Evolutionary conservation across 2,888 invertebrate species (phyloP).

Genomic region (Tetanocera ferruginea): DNA sequence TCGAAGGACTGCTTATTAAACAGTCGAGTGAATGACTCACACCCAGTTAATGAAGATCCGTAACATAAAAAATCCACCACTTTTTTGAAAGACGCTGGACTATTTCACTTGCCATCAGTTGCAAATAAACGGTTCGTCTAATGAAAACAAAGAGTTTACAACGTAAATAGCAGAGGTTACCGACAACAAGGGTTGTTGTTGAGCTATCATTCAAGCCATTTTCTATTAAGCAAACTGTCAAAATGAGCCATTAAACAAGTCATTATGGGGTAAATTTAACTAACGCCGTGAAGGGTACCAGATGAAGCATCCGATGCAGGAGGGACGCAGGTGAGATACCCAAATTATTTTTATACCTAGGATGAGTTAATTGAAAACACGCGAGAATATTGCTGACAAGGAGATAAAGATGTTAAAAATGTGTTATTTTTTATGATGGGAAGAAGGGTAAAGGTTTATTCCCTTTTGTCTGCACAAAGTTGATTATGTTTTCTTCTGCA

Average conservation of each 20-base stretch:
- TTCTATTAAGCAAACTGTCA: slow-evolving; percentile 54
- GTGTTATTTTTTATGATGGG: not conserved
- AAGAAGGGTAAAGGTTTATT: not conserved
- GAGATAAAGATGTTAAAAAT: slow-evolving; percentile 18
- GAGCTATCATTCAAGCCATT: slow-evolving; percentile 53
- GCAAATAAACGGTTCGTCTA: not conserved
- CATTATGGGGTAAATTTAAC: slow-evolving; percentile 47
- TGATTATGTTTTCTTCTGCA: not conserved
- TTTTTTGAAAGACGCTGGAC: not conserved
- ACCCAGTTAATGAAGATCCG: not conserved
- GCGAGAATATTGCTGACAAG: slow-evolving; percentile 21
- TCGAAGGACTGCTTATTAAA: not conserved
- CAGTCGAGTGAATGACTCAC: not conserved
- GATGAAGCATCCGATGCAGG: not conserved
- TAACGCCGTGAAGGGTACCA: not conserved
- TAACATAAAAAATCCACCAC: slow-evolving; percentile 13
- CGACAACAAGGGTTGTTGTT: slow-evolving; percentile 16
- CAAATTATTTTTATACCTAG: not conserved
- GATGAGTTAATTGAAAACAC: slow-evolving; percentile 23
- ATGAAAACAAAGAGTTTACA: slow-evolving; percentile 12
- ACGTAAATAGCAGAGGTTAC: not conserved
- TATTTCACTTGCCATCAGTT: slow-evolving; percentile 18
- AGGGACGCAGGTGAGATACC: slow-evolving; percentile 3
- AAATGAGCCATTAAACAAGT: slow-evolving; percentile 55
- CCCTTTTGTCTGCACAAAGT: not conserved